These are phyloP conservation scores for Fabriciana adippe DNA, from an alignment of 2,888 invertebrate species.

Conservation along the genomic window DNA sequence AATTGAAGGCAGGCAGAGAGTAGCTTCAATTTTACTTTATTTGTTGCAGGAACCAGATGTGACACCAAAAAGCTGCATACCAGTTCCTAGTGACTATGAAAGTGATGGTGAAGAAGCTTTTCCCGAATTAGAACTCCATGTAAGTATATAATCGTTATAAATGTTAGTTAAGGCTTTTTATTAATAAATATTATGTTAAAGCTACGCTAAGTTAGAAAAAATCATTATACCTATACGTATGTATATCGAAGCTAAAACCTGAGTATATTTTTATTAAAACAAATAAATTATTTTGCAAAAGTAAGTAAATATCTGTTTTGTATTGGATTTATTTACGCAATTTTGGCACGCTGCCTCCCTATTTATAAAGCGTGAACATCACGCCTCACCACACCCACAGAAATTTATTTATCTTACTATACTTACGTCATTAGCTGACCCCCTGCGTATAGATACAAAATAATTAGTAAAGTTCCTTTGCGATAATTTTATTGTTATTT, in stretches of 20 bases:
- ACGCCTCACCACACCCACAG: constrained; percentile 1
- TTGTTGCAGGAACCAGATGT: constrained; percentile 64
- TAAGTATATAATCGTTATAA: constrained; percentile 53
- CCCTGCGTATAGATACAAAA: constrained; percentile 43
- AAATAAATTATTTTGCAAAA: too few relatives aligned
- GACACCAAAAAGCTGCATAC: constrained; percentile 58
- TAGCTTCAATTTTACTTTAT: not conserved
- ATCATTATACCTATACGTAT: too few relatives aligned
- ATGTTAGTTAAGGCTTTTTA: not conserved
- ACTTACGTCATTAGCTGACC: constrained; percentile 43
- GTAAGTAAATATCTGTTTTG: too few relatives aligned
- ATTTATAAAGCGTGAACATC: constrained; percentile 8
- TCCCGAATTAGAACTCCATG: constrained; percentile 70
- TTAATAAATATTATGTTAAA: too few relatives aligned
- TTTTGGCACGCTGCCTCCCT: constrained; percentile 4
- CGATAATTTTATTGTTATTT: constrained; percentile 14
- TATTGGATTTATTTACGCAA: not conserved
- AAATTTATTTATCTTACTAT: constrained; percentile 21
- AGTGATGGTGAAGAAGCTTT: constrained; percentile 78
- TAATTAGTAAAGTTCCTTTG: constrained; percentile 10
- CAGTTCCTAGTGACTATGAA: constrained; percentile 68
- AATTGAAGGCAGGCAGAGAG: too few relatives aligned
- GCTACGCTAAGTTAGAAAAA: too few relatives aligned
- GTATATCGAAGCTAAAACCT: too few relatives aligned
- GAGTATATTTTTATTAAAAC: too few relatives aligned